Conservation (phyloP, 2,113 vertebrate species). For the Odocoileus hemionus region DNA sequence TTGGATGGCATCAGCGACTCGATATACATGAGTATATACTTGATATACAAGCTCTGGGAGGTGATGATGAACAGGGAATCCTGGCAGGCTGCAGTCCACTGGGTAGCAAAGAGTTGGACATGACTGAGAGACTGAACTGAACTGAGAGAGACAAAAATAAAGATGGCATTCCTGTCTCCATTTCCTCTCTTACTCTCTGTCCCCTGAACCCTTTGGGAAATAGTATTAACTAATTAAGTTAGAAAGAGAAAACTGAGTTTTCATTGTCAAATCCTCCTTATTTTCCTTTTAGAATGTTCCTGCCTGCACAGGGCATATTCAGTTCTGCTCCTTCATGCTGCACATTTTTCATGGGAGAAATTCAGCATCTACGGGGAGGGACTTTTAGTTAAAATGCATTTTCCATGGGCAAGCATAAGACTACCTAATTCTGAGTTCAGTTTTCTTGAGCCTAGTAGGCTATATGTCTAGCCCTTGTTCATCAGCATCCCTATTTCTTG, state of each 20-base stretch:
- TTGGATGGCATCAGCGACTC: neutral
- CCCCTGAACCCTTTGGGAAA: neutral
- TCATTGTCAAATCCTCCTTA: neutral
- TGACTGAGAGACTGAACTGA: neutral
- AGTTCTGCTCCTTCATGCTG: neutral
- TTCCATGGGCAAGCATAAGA: neutral
- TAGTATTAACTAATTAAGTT: neutral
- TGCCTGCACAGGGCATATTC: neutral
- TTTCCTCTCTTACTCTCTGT: neutral
- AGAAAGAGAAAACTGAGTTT: neutral
- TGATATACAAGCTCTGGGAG: neutral
- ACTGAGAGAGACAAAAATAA: neutral
- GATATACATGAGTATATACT: neutral
- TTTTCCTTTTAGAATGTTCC: neutral
- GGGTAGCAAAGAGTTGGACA: neutral
- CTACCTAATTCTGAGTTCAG: neutral
- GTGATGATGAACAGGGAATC: neutral
- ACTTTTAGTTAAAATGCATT: neutral
- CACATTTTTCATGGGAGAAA: neutral
- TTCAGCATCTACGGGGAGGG: neutral
- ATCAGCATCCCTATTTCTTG: neutral
- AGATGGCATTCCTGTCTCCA: neutral
- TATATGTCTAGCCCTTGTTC: neutral
- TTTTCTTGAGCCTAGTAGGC: neutral
- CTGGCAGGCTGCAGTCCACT: neutral